Evolutionary conservation across 2,888 invertebrate species (phyloP), one percentile per base, ranked within the genome.

Genomic region (Hypomecis atomaria): DNA sequence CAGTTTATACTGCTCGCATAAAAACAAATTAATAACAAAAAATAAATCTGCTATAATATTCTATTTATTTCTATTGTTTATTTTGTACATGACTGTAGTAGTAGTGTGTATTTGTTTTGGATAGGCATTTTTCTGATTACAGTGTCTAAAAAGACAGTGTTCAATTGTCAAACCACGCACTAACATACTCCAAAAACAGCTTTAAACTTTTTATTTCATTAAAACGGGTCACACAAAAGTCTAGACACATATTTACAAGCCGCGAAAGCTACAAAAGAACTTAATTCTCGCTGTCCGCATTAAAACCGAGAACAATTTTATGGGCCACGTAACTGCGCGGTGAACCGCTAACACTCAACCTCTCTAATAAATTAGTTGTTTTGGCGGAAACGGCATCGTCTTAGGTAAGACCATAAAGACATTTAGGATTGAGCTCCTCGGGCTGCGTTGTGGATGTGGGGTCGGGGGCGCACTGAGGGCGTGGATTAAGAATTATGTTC

Each of bases 361-460:
- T 74, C 71, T 74, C 74, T 76, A 81, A 86, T 85, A 86, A 83
- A 84, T 85, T 82, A 81, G 83, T 81, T 85, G 83, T 84, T 85
- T 83, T 79, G 80, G 77, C 70, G 79, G 79, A 78, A 85, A 82
- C 77, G 78, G 78, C 79, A 78, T 74, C 78, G 79, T 81, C 79
- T 82, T 79, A 82, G 80, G 78, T 70, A 71, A 74, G 77, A 76
- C 77, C 77, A 85, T 85, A 85, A 86, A 85, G 82, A 82, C 84
- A 82, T 85, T 85, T 82, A 81, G 78, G 80, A 85, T 82, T 82
- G 82, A 83, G 81, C 78, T 79, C 76, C 78, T 73, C 66, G 81
- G 72, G 65, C 59, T 50, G 64, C 59, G 52, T 36, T n/a, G 61
- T 56, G 60, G 47, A 62, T 43, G 47, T 59, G 50, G 50, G 49